Evolutionary conservation across 2,888 invertebrate species (phyloP).

Genomic region (Anthoptus insignis): DNA sequence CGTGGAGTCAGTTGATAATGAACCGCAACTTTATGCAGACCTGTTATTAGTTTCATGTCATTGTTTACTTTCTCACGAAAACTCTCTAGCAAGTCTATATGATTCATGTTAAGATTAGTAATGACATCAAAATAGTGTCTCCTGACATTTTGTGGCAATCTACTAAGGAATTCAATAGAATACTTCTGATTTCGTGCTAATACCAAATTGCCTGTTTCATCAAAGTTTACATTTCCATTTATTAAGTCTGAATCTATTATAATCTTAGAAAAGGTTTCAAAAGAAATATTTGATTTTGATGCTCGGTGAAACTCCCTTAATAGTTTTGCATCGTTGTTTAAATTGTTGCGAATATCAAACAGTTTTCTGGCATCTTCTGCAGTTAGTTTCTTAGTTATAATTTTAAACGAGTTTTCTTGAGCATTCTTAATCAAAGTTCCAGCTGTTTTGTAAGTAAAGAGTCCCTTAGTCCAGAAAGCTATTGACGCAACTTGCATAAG

Average conservation of each 20-base stretch:
- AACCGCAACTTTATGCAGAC: constrained; percentile 42
- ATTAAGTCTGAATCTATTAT: constrained; percentile 42
- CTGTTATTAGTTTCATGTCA: constrained; percentile 47
- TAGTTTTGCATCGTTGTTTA: constrained; percentile 48
- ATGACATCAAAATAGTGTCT: constrained; percentile 49
- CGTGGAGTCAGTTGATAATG: constrained; percentile 45
- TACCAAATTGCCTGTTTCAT: constrained; percentile 31
- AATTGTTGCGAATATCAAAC: constrained; percentile 40
- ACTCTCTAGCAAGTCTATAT: constrained; percentile 47
- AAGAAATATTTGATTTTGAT: constrained; percentile 44
- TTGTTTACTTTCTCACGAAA: constrained; percentile 45
- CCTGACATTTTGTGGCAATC: constrained; percentile 30
- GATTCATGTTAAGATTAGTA: constrained; percentile 45
- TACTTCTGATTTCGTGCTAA: constrained; percentile 41
- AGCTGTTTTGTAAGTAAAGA: constrained; percentile 50
- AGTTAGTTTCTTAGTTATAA: constrained; percentile 44
- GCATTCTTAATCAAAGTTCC: constrained; percentile 49
- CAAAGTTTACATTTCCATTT: constrained; percentile 18
- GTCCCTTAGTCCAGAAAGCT: constrained; percentile 52
- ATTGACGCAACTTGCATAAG: constrained; percentile 49
- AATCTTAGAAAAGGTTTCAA: constrained; percentile 46
- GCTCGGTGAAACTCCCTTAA: constrained; percentile 48
- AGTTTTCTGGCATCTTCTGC: constrained; percentile 42
- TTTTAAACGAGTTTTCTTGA: constrained; percentile 46
- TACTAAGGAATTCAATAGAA: constrained; percentile 36